Evolutionary conservation across 2,888 invertebrate genomes (phyloP).

Genomic region (Galerucella nymphaeae): DNA sequence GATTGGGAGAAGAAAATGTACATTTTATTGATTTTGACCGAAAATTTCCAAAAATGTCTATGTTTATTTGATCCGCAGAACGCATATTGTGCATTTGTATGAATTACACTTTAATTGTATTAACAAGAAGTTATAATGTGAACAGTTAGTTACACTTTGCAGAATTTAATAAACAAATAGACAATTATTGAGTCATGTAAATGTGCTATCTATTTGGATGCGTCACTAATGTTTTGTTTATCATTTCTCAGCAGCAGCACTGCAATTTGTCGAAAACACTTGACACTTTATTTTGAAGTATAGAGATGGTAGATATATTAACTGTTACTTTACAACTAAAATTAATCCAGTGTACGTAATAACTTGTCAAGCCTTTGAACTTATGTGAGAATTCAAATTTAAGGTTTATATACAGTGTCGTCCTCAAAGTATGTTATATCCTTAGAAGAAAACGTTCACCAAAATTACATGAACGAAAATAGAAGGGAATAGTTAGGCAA

Average conservation of each 20-base stretch:
- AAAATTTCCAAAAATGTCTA: no score
- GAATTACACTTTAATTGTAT: neutral
- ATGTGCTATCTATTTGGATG: neutral
- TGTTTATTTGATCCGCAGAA: neutral
- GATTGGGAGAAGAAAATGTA: no score
- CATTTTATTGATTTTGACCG: no score
- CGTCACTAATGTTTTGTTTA: conserved; percentile 5
- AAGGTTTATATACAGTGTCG: no score
- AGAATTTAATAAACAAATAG: conserved; percentile 3
- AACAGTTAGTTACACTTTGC: neutral
- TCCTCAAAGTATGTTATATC: no score
- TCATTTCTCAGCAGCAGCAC: neutral
- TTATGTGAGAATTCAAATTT: no score
- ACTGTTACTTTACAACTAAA: no score
- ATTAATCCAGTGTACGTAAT: no score
- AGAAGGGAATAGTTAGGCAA: no score
- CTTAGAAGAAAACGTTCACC: no score
- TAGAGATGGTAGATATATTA: neutral
- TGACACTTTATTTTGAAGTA: neutral
- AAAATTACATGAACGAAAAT: no score
- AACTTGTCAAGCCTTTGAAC: no score
- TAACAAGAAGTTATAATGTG: neutral
- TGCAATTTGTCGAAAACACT: neutral
- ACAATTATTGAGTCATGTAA: neutral
- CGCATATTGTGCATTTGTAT: neutral